A percentile compares a stretch with the other conserved stretches of the same genome.
Evolutionary conservation across 1,140 invertebrate species (phyloP).

Genomic region (Anoplophora glabripennis): DNA sequence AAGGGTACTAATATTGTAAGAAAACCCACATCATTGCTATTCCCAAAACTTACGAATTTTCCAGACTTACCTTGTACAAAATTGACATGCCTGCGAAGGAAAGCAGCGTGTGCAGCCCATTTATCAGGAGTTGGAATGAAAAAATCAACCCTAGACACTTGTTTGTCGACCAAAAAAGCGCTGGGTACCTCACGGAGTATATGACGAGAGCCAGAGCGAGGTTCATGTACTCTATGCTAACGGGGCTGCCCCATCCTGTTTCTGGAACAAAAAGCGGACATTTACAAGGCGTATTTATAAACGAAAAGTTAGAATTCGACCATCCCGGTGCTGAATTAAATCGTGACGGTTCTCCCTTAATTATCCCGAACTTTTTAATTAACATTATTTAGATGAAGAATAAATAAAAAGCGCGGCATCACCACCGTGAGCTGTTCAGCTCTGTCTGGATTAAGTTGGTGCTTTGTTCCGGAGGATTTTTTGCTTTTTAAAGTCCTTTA

Average conservation of each 20-base stretch:
- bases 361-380: neutral
- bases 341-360: neutral
- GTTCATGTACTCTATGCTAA: slow-evolving; percentile 77
- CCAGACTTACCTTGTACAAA: slow-evolving; percentile 66
- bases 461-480: no score
- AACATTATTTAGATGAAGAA: neutral
- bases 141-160: slow-evolving; percentile 76
- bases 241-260: slow-evolving; percentile 44
- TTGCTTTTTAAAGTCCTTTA: no score
- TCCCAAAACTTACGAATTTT: no score
- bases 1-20: no score
- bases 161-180: slow-evolving; percentile 81
- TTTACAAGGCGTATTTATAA: neutral
- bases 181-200: slow-evolving; percentile 76
- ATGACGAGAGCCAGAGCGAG: slow-evolving; percentile 72
- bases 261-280: slow-evolving; percentile 33
- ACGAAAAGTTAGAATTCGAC: neutral
- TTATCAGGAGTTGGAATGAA: slow-evolving; percentile 72
- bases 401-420: no score
- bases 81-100: slow-evolving; percentile 72
- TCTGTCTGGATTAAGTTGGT: no score
- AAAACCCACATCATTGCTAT: no score
- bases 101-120: slow-evolving; percentile 68
- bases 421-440: no score
- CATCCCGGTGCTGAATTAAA: neutral